Percentiles rank a stretch among this genome's conserved stretches.
Conservation (phyloP, 1,140 invertebrate genomes). For the Artemia franciscana region DNA sequence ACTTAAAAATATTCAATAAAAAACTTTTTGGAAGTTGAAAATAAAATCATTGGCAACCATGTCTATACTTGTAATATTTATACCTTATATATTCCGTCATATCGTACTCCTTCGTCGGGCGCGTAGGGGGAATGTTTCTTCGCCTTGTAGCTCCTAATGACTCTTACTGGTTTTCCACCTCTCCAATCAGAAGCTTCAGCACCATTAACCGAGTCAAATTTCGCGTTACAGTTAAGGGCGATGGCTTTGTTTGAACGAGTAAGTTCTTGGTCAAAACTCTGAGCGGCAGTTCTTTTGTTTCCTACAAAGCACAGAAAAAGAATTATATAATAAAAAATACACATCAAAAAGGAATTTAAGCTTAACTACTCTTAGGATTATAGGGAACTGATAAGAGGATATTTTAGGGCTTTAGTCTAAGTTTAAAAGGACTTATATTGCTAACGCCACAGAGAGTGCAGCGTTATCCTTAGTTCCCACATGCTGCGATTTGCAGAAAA, state of each 20-base stretch:
- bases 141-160: slow-evolving; percentile 48
- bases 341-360: neutral
- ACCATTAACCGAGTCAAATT: slow-evolving; percentile 34
- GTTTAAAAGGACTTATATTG: too few relatives aligned
- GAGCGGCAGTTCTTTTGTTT: slow-evolving; percentile 54
- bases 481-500: too few relatives aligned
- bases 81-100: slow-evolving; percentile 44
- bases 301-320: slow-evolving; percentile 19
- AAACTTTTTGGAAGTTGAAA: too few relatives aligned
- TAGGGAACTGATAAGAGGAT: too few relatives aligned
- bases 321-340: neutral
- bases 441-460: too few relatives aligned
- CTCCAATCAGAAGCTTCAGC: slow-evolving; percentile 46
- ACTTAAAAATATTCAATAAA: too few relatives aligned
- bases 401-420: too few relatives aligned
- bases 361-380: too few relatives aligned
- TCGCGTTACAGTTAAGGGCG: slow-evolving; percentile 47
- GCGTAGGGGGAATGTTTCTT: slow-evolving; percentile 50
- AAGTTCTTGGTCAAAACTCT: slow-evolving; percentile 54
- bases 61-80: too few relatives aligned
- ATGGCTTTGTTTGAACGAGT: slow-evolving; percentile 56
- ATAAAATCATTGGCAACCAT: too few relatives aligned
- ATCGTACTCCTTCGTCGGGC: slow-evolving; percentile 40
- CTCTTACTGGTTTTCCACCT: slow-evolving; percentile 47
- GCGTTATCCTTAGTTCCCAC: too few relatives aligned